These are phyloP conservation scores for Eudemis profundana DNA, from an alignment of 2,888 invertebrate genomes.

Conservation along the genomic window DNA sequence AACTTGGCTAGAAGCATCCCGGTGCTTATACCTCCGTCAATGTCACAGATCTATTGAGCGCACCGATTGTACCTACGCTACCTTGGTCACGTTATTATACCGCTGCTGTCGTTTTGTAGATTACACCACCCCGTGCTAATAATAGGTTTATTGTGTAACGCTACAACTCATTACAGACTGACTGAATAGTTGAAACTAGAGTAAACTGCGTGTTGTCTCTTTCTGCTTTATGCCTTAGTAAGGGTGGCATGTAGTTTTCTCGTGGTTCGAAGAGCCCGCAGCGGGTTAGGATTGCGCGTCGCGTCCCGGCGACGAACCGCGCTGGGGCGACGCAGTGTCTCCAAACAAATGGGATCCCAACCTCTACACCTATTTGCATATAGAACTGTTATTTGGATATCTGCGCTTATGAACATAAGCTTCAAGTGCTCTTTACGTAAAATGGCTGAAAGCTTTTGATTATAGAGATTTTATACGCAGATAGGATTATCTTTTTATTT, in stretches of 20 bases:
- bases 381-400: slow-evolving; percentile 42
- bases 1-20: slow-evolving; percentile 18
- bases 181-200: not conserved
- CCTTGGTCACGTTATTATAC: slow-evolving; percentile 30
- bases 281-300: not conserved
- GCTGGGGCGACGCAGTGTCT: slow-evolving; percentile 20
- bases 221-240: not conserved
- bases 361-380: slow-evolving; percentile 36
- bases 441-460: slow-evolving; percentile 21
- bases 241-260: slow-evolving; percentile 1
- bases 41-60: slow-evolving; percentile 35
- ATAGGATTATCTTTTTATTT: slow-evolving; percentile 27
- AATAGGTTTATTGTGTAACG: slow-evolving; percentile 36
- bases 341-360: slow-evolving; percentile 34
- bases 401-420: slow-evolving; percentile 30
- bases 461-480: slow-evolving; percentile 3
- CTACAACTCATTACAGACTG: slow-evolving; percentile 21
- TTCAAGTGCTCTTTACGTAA: slow-evolving; percentile 18
- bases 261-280: slow-evolving; percentile 3
- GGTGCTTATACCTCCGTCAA: slow-evolving; percentile 34
- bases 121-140: slow-evolving; percentile 27
- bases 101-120: slow-evolving; percentile 23
- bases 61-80: slow-evolving; percentile 28
- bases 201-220: slow-evolving; percentile 15
- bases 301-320: slow-evolving; percentile 11